Percentiles rank a stretch among this genome's conserved stretches.
These are phyloP conservation scores for Philypnodon macrostomus DNA, from an alignment of 2,797 vertebrate genomes.

Conservation along the genomic window DNA sequence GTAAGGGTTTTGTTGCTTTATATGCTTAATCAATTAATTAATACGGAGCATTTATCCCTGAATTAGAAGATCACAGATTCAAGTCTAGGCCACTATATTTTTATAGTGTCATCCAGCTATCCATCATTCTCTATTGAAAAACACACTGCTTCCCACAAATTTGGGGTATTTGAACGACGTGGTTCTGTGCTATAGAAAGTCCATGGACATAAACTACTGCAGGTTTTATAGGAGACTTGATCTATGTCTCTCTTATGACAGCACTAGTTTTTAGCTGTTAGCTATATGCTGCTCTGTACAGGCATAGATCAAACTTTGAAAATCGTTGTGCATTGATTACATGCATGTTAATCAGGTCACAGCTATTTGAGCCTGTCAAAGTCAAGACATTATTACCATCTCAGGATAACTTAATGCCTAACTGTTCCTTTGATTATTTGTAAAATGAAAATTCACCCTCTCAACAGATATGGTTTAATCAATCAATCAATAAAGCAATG, in stretches of 20 bases:
- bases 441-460: too few species aligned
- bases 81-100: too few species aligned
- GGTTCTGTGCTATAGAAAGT: constrained; percentile 75
- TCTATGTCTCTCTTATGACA: neutral
- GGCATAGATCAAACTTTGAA: neutral
- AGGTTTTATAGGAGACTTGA: constrained; percentile 1
- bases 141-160: constrained; percentile 32
- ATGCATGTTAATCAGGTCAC: constrained; percentile 5
- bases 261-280: neutral
- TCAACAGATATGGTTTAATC: too few species aligned
- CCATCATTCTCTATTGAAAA: constrained; percentile 15
- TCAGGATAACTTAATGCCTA: neutral
- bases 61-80: too few species aligned
- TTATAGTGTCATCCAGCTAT: too few species aligned
- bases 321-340: neutral
- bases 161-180: too few species aligned
- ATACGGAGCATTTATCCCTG: too few species aligned
- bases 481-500: too few species aligned
- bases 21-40: too few species aligned
- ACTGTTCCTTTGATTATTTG: neutral
- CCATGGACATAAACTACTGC: too few species aligned
- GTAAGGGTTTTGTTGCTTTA: too few species aligned
- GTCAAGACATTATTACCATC: neutral
- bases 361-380: constrained; percentile 1
- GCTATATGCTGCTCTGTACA: neutral